Conservation (phyloP, 2,113 vertebrate genomes). For the Sterna hirundo region DNA sequence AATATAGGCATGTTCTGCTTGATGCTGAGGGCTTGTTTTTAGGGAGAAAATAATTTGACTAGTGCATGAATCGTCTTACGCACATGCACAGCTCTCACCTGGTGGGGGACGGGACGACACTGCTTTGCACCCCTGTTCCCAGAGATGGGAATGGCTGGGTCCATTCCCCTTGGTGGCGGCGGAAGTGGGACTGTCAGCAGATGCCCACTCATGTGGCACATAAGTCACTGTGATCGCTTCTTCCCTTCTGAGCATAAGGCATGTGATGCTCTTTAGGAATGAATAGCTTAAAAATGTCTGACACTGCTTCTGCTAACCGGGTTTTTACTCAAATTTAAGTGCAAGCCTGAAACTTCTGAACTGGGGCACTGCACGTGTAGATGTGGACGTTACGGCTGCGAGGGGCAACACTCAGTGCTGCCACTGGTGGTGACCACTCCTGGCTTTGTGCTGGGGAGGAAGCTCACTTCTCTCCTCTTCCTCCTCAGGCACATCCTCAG, state of each 20-base stretch:
- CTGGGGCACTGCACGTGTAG: rapidly evolving
- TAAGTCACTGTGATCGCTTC: background rate
- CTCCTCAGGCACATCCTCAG: background rate
- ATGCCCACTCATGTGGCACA: background rate
- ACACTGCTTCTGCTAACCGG: background rate
- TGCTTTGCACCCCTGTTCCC: background rate
- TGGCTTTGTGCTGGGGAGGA: background rate
- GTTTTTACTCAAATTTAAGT: background rate
- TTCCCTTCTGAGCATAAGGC: background rate
- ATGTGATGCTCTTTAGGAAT: background rate
- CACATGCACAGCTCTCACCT: background rate
- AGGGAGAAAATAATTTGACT: background rate
- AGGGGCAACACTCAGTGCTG: rapidly evolving
- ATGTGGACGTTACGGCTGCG: background rate
- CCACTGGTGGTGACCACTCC: background rate
- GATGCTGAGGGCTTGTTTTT: background rate
- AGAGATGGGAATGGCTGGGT: background rate
- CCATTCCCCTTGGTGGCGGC: background rate
- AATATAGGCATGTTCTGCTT: background rate
- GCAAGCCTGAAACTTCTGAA: background rate
- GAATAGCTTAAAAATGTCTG: background rate
- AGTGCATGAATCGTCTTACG: background rate
- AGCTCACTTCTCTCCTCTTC: background rate
- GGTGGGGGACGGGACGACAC: background rate
- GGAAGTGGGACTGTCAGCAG: background rate